Percentiles rank a stretch among this genome's conserved stretches.
Conservation (phyloP, 2,888 invertebrate species). For the Cactoblastis cactorum region DNA sequence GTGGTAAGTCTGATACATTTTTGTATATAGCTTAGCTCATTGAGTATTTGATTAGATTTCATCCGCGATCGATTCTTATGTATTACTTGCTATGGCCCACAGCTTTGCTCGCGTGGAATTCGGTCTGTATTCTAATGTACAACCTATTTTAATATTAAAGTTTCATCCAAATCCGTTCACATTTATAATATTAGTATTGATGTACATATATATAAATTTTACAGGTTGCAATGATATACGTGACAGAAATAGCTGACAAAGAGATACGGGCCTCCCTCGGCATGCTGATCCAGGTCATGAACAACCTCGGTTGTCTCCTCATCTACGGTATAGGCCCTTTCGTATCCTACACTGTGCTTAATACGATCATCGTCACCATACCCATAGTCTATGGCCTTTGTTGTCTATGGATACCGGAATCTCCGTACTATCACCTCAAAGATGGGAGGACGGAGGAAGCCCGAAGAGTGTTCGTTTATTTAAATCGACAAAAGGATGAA, state of each 20-base stretch:
- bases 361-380: constrained; percentile 66
- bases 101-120: too few species aligned
- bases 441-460: constrained; percentile 69
- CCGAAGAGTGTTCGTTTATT: constrained; percentile 53
- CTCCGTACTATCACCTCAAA: constrained; percentile 80
- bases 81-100: too few species aligned
- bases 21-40: background rate
- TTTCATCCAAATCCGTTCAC: too few species aligned
- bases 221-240: constrained; percentile 73
- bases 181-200: background rate
- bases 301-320: constrained; percentile 62
- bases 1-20: constrained; percentile 52
- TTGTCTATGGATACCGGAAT: constrained; percentile 81
- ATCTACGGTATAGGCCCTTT: constrained; percentile 71
- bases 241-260: constrained; percentile 75
- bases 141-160: too few species aligned
- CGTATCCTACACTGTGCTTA: constrained; percentile 60
- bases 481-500: constrained; percentile 65
- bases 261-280: constrained; percentile 70
- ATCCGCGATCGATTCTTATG: too few species aligned
- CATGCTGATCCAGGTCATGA: constrained; percentile 71
- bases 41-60: too few species aligned
- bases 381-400: constrained; percentile 67
- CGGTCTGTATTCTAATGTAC: too few species aligned
- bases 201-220: background rate